Percentiles rank a stretch among this genome's conserved stretches.
Conservation (phyloP, 2,888 invertebrate genomes). For the Teinopalpus imperialis region DNA sequence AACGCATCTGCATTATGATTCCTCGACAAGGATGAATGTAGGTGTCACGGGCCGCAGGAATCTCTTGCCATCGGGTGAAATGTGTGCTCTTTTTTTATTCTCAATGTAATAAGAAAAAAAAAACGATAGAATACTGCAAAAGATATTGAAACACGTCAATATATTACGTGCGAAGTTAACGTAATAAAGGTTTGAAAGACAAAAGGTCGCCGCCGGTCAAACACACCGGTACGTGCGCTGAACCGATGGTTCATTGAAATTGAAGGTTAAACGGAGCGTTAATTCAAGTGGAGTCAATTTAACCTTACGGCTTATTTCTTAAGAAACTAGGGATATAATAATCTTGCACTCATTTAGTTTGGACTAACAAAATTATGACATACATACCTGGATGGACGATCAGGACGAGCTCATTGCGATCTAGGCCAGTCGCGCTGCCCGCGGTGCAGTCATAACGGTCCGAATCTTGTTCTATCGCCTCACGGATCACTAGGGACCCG, state of each 20-base stretch:
- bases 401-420: constrained; percentile 89
- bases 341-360: no score
- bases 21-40: no score
- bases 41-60: no score
- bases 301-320: constrained; percentile 1
- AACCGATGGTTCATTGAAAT: constrained; percentile 3
- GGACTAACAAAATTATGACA: no score
- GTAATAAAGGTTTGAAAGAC: constrained; percentile 13
- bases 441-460: constrained; percentile 96
- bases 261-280: constrained; percentile 21
- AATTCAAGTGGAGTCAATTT: constrained; percentile 4
- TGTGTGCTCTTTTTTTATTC: no score
- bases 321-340: no score
- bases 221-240: constrained; percentile 23
- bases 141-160: neutral
- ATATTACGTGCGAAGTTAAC: constrained; percentile 5
- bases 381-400: constrained; percentile 86
- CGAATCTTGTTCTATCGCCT: constrained; percentile 89
- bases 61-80: no score
- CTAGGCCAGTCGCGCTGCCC: constrained; percentile 95
- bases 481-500: constrained; percentile 90
- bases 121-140: no score
- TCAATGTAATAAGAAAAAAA: no score
- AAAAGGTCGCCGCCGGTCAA: constrained; percentile 60
- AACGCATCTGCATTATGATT: no score